These are phyloP conservation scores for Mormyrus lacerda DNA, from an alignment of 2,113 vertebrate genomes.

Conservation along the genomic window DNA sequence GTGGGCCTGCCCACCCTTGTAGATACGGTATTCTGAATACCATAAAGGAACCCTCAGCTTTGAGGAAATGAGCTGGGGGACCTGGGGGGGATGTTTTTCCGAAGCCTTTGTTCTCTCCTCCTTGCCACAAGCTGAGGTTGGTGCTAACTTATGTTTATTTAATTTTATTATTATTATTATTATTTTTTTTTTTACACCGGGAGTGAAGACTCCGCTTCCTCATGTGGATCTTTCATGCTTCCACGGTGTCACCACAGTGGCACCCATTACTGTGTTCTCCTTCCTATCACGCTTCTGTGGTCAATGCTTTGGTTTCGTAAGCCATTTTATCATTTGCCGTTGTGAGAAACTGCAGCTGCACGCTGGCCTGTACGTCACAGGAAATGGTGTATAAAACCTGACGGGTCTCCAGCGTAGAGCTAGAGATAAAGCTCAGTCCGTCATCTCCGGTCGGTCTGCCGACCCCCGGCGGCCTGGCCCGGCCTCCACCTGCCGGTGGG, in stretches of 20 bases:
- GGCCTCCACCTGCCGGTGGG: neutral
- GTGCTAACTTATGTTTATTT: constrained; percentile 46
- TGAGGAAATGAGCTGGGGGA: neutral
- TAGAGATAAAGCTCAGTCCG: neutral
- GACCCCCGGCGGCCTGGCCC: neutral
- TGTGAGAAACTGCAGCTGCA: neutral
- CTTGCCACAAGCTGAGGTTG: constrained; percentile 44
- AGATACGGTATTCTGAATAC: constrained; percentile 16
- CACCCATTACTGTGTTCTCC: neutral
- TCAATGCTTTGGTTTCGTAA: neutral
- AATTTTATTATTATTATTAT: neutral
- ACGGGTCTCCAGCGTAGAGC: neutral
- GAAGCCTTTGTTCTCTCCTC: constrained; percentile 21
- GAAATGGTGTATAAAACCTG: neutral
- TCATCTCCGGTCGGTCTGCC: neutral
- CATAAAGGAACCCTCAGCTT: neutral
- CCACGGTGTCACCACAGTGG: neutral
- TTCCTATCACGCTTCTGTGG: neutral
- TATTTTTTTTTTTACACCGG: neutral
- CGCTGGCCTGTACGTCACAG: neutral
- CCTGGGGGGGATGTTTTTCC: neutral
- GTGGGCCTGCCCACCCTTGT: neutral
- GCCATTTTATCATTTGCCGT: neutral
- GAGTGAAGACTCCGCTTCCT: neutral
- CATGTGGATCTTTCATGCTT: neutral